Evolutionary conservation across 2,888 invertebrate genomes (phyloP).

Genomic region (Meliscaeva auricollis): DNA sequence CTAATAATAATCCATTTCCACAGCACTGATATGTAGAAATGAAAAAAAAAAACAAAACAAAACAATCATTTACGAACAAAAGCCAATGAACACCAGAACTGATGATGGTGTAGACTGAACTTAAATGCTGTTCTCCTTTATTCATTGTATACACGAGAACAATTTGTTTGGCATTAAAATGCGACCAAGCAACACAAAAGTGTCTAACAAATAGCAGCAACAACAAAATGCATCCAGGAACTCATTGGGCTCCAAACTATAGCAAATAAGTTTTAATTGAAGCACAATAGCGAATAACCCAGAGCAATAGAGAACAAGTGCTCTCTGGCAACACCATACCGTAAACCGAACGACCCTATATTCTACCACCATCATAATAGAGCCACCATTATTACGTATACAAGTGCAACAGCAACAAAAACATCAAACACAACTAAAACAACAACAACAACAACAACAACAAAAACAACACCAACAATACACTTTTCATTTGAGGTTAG

Average conservation of each 20-base stretch:
- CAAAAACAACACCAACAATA: constrained; percentile 27
- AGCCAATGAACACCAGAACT: constrained; percentile 43
- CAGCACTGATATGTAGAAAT: background rate
- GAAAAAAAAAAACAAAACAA: background rate
- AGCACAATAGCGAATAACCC: constrained; percentile 53
- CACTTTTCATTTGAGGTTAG: constrained; percentile 71
- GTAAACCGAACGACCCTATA: background rate
- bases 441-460: constrained; percentile 21
- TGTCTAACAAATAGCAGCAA: constrained; percentile 25
- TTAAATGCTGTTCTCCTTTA: constrained; percentile 45
- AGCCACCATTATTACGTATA: background rate
- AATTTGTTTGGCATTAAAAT: constrained; percentile 71
- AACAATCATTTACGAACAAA: background rate
- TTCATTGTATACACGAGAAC: constrained; percentile 63
- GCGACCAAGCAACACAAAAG: constrained; percentile 46
- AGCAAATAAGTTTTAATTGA: constrained; percentile 66
- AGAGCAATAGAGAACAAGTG: constrained; percentile 22
- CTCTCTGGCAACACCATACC: constrained; percentile 32
- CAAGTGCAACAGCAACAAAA: constrained; percentile 35
- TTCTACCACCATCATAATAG: background rate
- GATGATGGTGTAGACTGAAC: background rate
- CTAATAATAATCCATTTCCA: background rate
- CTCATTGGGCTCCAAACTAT: constrained; percentile 54
- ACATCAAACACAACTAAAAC: background rate
- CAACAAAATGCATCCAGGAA: constrained; percentile 41